Conservation (phyloP, 37 sponge, comb jelly and placozoan genomes). For the Theonella swinhoei region DNA sequence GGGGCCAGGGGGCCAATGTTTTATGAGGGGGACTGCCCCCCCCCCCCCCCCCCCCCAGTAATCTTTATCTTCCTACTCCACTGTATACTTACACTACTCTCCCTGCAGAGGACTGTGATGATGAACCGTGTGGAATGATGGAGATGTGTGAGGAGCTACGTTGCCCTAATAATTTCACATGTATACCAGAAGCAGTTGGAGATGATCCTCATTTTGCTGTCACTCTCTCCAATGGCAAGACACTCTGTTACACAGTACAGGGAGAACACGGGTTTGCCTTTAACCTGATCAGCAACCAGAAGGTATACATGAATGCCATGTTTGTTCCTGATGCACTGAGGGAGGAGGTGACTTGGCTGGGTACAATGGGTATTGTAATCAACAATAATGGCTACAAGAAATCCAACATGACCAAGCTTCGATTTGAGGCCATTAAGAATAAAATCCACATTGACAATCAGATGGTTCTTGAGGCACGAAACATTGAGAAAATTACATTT, state of each 20-base stretch:
- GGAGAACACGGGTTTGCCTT: conserved; percentile 46
- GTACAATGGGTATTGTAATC: conserved; percentile 36
- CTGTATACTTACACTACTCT: too few relatives aligned
- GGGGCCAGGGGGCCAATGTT: too few relatives aligned
- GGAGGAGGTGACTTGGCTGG: conserved; percentile 37
- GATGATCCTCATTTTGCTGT: conserved; percentile 47
- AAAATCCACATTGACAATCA: conserved; percentile 33
- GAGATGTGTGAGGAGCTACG: not conserved
- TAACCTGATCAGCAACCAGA: conserved; percentile 38
- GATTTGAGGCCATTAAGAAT: conserved; percentile 18
- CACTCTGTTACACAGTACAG: conserved; percentile 46
- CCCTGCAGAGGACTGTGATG: too few relatives aligned
- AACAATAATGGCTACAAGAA: conserved; percentile 15
- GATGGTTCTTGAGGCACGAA: conserved; percentile 12
- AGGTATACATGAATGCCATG: conserved; percentile 30
- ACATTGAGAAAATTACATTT: conserved; percentile 22
- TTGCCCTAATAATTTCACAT: too few relatives aligned
- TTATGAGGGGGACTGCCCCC: too few relatives aligned
- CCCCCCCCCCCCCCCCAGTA: too few relatives aligned
- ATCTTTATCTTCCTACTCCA: too few relatives aligned
- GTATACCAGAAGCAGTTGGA: too few relatives aligned
- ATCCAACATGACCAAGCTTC: conserved; percentile 18
- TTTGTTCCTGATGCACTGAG: conserved; percentile 42
- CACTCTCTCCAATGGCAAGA: conserved; percentile 9
- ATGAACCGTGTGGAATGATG: not conserved